phyloP scores from a whole-genome alignment of 2,797 vertebrate species.

The Setipinna tenuifilis region DNA sequence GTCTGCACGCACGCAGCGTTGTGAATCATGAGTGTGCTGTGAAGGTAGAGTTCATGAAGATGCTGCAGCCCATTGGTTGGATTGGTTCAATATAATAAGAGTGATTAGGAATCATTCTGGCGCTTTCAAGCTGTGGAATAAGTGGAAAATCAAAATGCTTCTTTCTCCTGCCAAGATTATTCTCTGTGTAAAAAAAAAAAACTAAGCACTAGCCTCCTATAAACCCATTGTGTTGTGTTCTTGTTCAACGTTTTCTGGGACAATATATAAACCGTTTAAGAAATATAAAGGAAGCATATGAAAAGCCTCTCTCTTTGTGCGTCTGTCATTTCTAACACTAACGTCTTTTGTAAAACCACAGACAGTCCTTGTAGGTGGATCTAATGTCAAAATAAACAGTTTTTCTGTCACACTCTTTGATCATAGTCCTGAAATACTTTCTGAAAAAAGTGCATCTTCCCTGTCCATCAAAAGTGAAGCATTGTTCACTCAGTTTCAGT shows the following conservation, averaged over 20 bases:
- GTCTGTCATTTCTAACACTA: constrained; percentile 46
- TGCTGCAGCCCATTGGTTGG: neutral
- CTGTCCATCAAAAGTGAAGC: neutral
- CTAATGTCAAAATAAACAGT: neutral
- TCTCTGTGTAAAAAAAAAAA: constrained; percentile 15
- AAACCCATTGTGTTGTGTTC: constrained; percentile 44
- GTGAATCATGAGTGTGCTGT: constrained; percentile 4
- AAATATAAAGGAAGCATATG: constrained; percentile 38
- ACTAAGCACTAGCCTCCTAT: constrained; percentile 26
- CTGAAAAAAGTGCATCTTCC: neutral
- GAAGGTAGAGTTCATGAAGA: neutral
- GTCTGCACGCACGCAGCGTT: neutral
- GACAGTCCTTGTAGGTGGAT: constrained; percentile 29
- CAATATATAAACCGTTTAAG: constrained; percentile 42
- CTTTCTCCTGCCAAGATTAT: constrained; percentile 31
- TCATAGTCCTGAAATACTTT: neutral
- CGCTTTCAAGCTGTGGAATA: constrained; percentile 33
- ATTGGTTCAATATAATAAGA: constrained; percentile 24
- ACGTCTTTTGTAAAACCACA: constrained; percentile 36
- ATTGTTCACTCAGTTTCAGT: neutral
- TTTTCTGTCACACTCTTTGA: neutral
- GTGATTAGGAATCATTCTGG: neutral
- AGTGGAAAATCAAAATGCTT: constrained; percentile 14
- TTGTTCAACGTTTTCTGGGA: constrained; percentile 34
- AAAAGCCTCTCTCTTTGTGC: constrained; percentile 35